Evolutionary conservation across 2,113 vertebrate species (phyloP), one percentile per base, ranked within the genome.

Genomic region (Cryptomyrus ogoouensis): DNA sequence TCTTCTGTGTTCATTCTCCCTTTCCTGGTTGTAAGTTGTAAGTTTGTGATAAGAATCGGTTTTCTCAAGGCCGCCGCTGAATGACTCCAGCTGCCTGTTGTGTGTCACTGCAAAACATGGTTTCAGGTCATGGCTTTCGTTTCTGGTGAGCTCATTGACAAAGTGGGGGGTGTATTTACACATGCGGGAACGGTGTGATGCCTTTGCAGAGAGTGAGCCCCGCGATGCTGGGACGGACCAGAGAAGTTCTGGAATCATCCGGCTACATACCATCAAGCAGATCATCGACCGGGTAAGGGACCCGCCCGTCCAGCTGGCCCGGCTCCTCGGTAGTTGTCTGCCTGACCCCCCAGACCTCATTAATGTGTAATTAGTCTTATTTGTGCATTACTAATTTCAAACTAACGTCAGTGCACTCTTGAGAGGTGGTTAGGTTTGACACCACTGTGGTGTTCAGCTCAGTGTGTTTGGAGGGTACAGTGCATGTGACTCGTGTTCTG

Each of bases 221-320:
- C 97, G 98, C 91, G 98, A 99, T 92, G 98, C 98, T 89, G 98
- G 98, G 52, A 98, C 97, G 1, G 98, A 99, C 95, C 97, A 98
- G 91, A 98, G 98, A 49, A 99, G 96, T 94, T 98, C 98, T 39
- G 98, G 98, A 88, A 99, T 99, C 93, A 99, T 99, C 91, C 98
- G 98, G 86, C 97, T 99, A 91, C 98, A 99, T 92, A 99, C 98
- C 39, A 99, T 99, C 92, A 99, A 99, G 92, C 98, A 99, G 94
- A 99, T 99, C 88, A 99, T 99, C 1, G 98, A 99, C 93, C 96
- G 97, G 93, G 98, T 99, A 95, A 97, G 98, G 94, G 66, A 83
- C 19, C 53, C 24, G 3, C 89, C 56, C 88, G 5, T 84, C 15
- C 87, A 49, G 80, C 21, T 93, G 70, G 66, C 3, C 46, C 0